These are phyloP conservation scores for Oryzias curvinotus DNA, from an alignment of 2,113 vertebrate species.

Conservation along the genomic window DNA sequence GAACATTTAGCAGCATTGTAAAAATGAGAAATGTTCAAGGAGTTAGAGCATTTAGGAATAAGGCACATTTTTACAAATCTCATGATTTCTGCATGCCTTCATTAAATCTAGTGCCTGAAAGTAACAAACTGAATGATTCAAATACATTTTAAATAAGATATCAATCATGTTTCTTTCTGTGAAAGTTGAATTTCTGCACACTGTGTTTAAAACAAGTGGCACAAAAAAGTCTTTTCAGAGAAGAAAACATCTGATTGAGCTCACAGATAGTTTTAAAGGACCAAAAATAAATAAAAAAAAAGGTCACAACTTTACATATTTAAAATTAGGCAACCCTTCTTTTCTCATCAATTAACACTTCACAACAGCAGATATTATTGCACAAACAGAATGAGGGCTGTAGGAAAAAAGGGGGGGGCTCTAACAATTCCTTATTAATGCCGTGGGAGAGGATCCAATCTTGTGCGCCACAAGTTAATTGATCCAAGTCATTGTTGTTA, in stretches of 20 bases:
- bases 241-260: conserved; percentile 31
- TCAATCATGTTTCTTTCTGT: not conserved
- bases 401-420: conserved; percentile 12
- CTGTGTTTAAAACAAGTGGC: too few relatives aligned
- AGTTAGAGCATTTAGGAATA: too few relatives aligned
- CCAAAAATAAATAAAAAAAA: not conserved
- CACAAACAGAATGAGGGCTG: conserved; percentile 33
- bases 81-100: too few relatives aligned
- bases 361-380: conserved; percentile 18
- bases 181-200: too few relatives aligned
- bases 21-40: too few relatives aligned
- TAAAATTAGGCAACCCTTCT: conserved; percentile 31
- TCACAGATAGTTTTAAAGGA: conserved; percentile 13
- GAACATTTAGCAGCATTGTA: too few relatives aligned
- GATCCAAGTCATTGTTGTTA: conserved; percentile 55
- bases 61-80: too few relatives aligned
- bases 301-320: conserved; percentile 30
- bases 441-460: conserved; percentile 50
- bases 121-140: too few relatives aligned
- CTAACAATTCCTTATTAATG: conserved; percentile 26
- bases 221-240: not conserved
- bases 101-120: too few relatives aligned
- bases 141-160: not conserved
- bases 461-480: conserved; percentile 42
- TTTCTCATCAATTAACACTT: conserved; percentile 43